Evolutionary conservation across 35 echinoderm and acorn worm genomes (phyloP).

Genomic region (Apostichopus parvimensis): DNA sequence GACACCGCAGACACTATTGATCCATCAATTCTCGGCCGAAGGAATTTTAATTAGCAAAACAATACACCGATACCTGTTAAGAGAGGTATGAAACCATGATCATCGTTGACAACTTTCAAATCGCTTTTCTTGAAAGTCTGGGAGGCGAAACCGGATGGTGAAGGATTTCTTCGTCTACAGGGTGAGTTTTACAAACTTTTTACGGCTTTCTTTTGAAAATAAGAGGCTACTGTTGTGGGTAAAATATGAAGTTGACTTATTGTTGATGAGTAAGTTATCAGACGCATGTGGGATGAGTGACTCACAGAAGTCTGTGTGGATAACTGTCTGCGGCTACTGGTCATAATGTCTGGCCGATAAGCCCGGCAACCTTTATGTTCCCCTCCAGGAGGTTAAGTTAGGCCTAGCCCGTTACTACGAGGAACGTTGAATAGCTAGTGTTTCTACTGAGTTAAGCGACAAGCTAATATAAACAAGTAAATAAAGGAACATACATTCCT

Average conservation of each 20-base stretch:
- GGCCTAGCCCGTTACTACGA: neutral
- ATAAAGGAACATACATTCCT: too few species aligned
- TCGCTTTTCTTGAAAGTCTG: constrained; percentile 28
- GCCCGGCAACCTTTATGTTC: constrained; percentile 1
- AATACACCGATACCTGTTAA: constrained; percentile 54
- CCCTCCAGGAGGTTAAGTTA: constrained; percentile 9
- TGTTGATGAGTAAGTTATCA: constrained; percentile 48
- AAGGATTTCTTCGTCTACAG: constrained; percentile 34
- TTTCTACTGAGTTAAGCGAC: neutral
- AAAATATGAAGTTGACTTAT: constrained; percentile 22
- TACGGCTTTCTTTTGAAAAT: neutral
- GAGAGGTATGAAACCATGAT: constrained; percentile 47
- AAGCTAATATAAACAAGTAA: too few species aligned
- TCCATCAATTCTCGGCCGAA: constrained; percentile 50
- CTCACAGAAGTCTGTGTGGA: neutral
- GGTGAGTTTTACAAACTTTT: constrained; percentile 47
- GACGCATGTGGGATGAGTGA: constrained; percentile 47
- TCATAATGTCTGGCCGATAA: constrained; percentile 14
- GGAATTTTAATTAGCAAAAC: constrained; percentile 55
- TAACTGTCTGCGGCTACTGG: constrained; percentile 35
- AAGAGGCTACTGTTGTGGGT: constrained; percentile 4
- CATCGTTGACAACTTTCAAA: constrained; percentile 38
- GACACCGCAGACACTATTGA: constrained; percentile 32
- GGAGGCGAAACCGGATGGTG: neutral
- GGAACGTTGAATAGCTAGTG: neutral